phyloP scores from a whole-genome alignment of 2,797 vertebrate genomes.

The Chelidonichthys spinosus region DNA sequence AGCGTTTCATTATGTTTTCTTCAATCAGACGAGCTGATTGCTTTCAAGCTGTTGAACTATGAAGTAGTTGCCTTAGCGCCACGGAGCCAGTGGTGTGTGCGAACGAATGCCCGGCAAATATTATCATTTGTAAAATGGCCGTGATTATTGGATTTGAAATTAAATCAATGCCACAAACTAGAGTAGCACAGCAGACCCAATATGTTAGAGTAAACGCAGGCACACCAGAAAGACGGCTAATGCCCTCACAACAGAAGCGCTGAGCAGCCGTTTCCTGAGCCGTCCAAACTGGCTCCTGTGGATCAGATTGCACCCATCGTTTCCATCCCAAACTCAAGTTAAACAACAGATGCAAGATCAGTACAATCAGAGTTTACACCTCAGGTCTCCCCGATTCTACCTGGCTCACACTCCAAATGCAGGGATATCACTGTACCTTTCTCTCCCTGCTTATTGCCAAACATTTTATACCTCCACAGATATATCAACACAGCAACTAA shows the following conservation, averaged over 20 bases:
- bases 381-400: slow-evolving; percentile 78
- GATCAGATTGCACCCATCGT: slow-evolving; percentile 42
- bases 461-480: slow-evolving; percentile 73
- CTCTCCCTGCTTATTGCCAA: slow-evolving; percentile 64
- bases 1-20: slow-evolving; percentile 38
- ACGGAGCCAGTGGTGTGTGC: slow-evolving; percentile 46
- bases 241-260: slow-evolving; percentile 12
- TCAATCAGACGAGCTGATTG: slow-evolving; percentile 43
- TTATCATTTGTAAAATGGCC: slow-evolving; percentile 20
- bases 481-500: slow-evolving; percentile 45
- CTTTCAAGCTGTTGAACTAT: slow-evolving; percentile 56
- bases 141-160: slow-evolving; percentile 23
- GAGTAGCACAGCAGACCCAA: slow-evolving; percentile 51
- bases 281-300: slow-evolving; percentile 23
- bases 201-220: slow-evolving; percentile 16
- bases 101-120: slow-evolving; percentile 36
- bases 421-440: slow-evolving; percentile 54
- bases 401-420: slow-evolving; percentile 60
- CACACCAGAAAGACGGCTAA: slow-evolving; percentile 30
- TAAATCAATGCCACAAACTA: slow-evolving; percentile 26
- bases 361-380: slow-evolving; percentile 78
- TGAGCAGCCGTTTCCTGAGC: slow-evolving; percentile 33
- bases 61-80: slow-evolving; percentile 73
- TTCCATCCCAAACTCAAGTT: slow-evolving; percentile 42
- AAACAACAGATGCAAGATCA: slow-evolving; percentile 65